Percentiles rank a stretch among this genome's conserved stretches.
phyloP scores from a whole-genome alignment of 2,797 vertebrate genomes.

The Catamblyrhynchus diadema region DNA sequence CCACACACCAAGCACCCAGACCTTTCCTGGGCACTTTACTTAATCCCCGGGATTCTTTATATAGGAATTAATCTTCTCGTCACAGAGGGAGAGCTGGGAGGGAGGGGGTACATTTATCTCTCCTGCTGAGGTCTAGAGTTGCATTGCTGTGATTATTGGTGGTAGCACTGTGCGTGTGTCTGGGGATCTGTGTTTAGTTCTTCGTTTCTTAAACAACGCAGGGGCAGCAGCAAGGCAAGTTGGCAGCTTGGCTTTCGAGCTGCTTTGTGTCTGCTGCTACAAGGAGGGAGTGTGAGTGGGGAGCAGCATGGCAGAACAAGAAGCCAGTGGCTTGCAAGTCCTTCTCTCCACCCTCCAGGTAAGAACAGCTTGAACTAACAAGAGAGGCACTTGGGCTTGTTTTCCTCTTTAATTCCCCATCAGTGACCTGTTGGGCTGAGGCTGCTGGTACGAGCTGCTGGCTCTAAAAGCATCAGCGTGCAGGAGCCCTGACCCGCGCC shows the following conservation, averaged over 20 bases:
- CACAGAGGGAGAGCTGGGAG: conserved; percentile 66
- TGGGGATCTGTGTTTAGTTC: conserved; percentile 65
- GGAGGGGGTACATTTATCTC: conserved; percentile 72
- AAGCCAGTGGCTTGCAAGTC: conserved; percentile 85
- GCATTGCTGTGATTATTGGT: conserved; percentile 71
- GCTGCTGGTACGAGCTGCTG: neutral
- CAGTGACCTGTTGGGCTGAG: neutral
- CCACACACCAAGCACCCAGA: conserved; percentile 62
- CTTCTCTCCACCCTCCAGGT: conserved; percentile 90
- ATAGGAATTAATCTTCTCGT: conserved; percentile 77
- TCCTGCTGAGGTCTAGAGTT: conserved; percentile 75
- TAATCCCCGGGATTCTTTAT: conserved; percentile 83
- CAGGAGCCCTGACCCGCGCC: neutral
- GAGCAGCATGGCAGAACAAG: conserved; percentile 80
- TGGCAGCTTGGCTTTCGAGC: conserved; percentile 59
- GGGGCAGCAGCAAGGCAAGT: conserved; percentile 66
- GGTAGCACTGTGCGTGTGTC: conserved; percentile 66
- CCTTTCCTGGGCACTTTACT: conserved; percentile 72
- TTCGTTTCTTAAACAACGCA: conserved; percentile 54
- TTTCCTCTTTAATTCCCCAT: conserved; percentile 2
- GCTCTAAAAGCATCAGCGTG: neutral
- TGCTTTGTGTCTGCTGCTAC: conserved; percentile 58
- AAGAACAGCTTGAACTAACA: conserved; percentile 66
- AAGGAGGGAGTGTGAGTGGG: conserved; percentile 59
- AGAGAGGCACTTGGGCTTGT: neutral